Base-by-base conservation (phyloP, 2,797 vertebrate genomes). In the Enteromius argenteus region DNA sequence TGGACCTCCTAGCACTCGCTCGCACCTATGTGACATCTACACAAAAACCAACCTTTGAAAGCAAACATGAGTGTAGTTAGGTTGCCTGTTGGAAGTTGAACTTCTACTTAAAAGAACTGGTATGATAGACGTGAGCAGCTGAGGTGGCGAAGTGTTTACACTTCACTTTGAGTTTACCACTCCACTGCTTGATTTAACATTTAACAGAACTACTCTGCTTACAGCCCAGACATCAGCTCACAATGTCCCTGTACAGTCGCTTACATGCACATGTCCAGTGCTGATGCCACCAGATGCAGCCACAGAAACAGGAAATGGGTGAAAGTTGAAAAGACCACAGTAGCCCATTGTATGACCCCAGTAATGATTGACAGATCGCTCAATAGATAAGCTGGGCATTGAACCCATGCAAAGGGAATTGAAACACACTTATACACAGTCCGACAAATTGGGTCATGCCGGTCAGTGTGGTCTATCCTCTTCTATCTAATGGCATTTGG, bases 351-450 rank as follows among this genome's bases (percentile, higher is more conserved):
- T 53, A 81, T 67, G 74, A 67, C 37, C 58, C 14, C 66, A 35
- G 17, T 80, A 94, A 92, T 94, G 86, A 94, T 92, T 93, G 90
- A 93, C 89, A 89, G 89, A 86, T 89, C 21, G 37, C 80, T 82
- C 53, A 81, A 84, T 71, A 82, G 88, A 87, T 80, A 27, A 46
- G 75, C 37, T 49, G 42, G 81, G 66, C 74, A 89, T 35, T 92
- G 86, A 89, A 88, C 88, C 27, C 53, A n/a, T 42, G 46, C 46
- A 81, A 74, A 46, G 27, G 66, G 58, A 73, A 75, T 10, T 62
- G 74, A 84, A 74, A 67, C 76, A 30, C 42, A 75, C 42, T 60
- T 17, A 72, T 72, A 53, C 32, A 27, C 30, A 80, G 80, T 69
- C 19, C 19, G 10, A 49, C 11, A 46, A 79, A 79, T 15, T 21